These are phyloP conservation scores for Sebastes diploproa DNA, from an alignment of 2,797 vertebrate species.

Conservation along the genomic window DNA sequence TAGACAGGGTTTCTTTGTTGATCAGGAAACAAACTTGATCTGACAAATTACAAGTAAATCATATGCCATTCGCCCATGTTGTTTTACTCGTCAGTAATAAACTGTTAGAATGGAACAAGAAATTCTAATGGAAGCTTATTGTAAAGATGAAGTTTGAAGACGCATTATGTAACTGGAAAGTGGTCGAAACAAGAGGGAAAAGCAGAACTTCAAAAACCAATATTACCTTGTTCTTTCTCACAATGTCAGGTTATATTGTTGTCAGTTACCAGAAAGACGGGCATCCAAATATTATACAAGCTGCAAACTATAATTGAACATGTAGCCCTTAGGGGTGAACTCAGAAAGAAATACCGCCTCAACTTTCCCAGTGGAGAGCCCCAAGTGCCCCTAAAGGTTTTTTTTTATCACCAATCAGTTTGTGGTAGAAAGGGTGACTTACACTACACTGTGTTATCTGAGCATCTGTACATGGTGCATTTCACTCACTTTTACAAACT, in stretches of 20 bases:
- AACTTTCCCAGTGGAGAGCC: neutral
- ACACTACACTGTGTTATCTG: slow-evolving; percentile 12
- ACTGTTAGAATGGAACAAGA: no score
- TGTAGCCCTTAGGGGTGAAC: slow-evolving; percentile 17
- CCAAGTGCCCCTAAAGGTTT: slow-evolving; percentile 38
- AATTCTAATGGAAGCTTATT: neutral
- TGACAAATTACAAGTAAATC: neutral
- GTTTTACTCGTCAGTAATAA: no score
- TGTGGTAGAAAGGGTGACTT: neutral
- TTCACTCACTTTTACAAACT: slow-evolving; percentile 8
- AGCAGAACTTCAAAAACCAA: neutral
- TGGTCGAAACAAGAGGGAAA: neutral
- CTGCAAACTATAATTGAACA: slow-evolving; percentile 22
- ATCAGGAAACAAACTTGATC: neutral
- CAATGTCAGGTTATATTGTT: neutral
- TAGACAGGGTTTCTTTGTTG: neutral
- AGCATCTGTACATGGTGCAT: neutral
- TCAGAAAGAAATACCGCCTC: slow-evolving; percentile 5
- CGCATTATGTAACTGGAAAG: neutral
- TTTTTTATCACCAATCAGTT: slow-evolving; percentile 22
- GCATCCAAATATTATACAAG: neutral
- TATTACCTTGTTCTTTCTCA: neutral
- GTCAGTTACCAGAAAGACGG: neutral
- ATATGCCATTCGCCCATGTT: neutral
- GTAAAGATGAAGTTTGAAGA: neutral